phyloP scores from a whole-genome alignment of 2,113 vertebrate species.

The Scytalopus superciliaris region DNA sequence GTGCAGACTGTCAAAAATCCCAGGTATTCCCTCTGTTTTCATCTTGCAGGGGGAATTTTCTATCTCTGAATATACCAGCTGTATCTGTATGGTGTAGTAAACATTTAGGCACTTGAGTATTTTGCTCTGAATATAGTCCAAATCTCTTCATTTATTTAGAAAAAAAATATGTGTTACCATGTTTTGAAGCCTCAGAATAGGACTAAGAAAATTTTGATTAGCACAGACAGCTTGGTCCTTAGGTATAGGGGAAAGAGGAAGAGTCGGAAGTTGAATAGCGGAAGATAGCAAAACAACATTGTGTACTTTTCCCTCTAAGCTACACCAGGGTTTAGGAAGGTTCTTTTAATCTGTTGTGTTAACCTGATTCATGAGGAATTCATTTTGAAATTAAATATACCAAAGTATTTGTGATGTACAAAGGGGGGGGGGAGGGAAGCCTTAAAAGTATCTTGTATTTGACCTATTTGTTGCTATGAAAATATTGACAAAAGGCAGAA shows the following conservation, averaged over 20 bases:
- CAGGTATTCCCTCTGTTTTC: not conserved
- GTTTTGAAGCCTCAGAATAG: not conserved
- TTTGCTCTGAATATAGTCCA: not conserved
- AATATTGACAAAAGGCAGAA: slow-evolving; percentile 62
- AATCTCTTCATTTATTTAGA: not conserved
- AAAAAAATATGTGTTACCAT: not conserved
- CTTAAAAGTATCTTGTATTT: slow-evolving; percentile 31
- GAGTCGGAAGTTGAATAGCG: not conserved
- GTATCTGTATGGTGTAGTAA: not conserved
- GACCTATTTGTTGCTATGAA: slow-evolving; percentile 44
- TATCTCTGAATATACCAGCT: not conserved
- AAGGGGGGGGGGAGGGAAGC: not conserved
- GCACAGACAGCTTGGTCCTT: not conserved
- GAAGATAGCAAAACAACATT: not conserved
- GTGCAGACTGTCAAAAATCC: not conserved
- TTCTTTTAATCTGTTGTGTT: not conserved
- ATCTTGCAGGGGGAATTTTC: not conserved
- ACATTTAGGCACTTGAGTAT: not conserved
- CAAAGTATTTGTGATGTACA: slow-evolving; percentile 39
- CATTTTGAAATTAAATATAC: slow-evolving; percentile 58
- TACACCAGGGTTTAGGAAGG: not conserved
- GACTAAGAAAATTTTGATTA: not conserved
- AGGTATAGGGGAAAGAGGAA: not conserved
- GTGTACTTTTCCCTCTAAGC: slow-evolving; percentile 16
- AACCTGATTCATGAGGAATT: slow-evolving; percentile 8